Percentiles rank a stretch among this genome's conserved stretches.
Conservation (phyloP, 2,888 invertebrate genomes). For the Theodoxus fluviatilis region DNA sequence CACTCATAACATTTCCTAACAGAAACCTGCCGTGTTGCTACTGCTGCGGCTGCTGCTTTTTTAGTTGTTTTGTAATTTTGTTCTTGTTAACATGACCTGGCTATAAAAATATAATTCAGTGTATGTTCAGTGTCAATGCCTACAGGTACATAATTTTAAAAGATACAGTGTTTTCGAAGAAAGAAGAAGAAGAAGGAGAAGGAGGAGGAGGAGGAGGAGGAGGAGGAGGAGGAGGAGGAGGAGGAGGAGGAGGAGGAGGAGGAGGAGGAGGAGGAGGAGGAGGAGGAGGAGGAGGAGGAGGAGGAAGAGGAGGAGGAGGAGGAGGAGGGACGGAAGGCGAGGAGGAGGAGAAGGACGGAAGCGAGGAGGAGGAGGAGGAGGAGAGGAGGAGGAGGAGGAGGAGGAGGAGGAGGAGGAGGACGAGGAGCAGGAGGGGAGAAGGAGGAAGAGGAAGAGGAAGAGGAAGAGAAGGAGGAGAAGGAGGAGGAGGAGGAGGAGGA, state of each 20-base stretch:
- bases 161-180: too few relatives aligned
- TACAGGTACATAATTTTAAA: too few relatives aligned
- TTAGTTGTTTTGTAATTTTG: neutral
- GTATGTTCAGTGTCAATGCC: too few relatives aligned
- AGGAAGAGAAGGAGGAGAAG: conserved; percentile 13
- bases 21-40: neutral
- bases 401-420: neutral
- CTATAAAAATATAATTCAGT: too few relatives aligned
- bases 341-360: neutral
- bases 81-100: too few relatives aligned
- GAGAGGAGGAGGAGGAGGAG: neutral
- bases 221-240: neutral
- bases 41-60: conserved; percentile 1
- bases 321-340: neutral
- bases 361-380: neutral
- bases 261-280: neutral
- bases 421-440: neutral
- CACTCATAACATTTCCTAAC: neutral
- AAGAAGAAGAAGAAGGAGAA: neutral
- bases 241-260: neutral
- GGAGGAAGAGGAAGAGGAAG: conserved; percentile 9
- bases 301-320: neutral
- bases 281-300: neutral
- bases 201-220: neutral
- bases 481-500: conserved; percentile 15